phyloP scores from a whole-genome alignment of 2,797 vertebrate genomes.

The Liparis tanakae region DNA sequence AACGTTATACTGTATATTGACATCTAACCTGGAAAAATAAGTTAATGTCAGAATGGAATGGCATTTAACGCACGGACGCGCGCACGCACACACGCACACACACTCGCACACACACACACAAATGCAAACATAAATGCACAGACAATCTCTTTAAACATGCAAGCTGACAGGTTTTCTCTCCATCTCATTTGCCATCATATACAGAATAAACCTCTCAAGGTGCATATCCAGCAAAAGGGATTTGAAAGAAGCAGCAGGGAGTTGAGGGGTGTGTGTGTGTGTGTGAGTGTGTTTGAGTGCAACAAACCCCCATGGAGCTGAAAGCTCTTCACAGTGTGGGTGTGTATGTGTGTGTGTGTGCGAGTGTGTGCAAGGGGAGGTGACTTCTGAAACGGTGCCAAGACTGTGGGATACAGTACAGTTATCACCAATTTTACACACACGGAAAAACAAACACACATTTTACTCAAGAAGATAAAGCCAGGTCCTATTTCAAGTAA shows the following conservation, averaged over 20 bases:
- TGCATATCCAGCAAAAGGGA: conserved; percentile 53
- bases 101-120: no score
- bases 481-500: background rate
- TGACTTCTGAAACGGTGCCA: conserved; percentile 24
- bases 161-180: conserved; percentile 26
- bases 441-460: background rate
- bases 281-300: conserved; percentile 27
- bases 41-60: background rate
- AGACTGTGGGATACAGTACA: conserved; percentile 18
- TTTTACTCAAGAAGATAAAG: conserved; percentile 1
- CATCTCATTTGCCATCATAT: conserved; percentile 15
- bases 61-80: background rate
- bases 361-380: conserved; percentile 2
- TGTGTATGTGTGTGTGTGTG: conserved; percentile 2
- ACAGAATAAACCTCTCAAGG: conserved; percentile 45
- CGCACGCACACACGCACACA: no score
- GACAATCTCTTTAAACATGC: conserved; percentile 24
- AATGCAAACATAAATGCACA: background rate
- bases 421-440: conserved; percentile 21
- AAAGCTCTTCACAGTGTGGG: conserved; percentile 25
- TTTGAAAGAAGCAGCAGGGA: conserved; percentile 50
- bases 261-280: conserved; percentile 23
- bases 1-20: conserved; percentile 8
- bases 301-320: conserved; percentile 57
- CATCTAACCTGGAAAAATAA: conserved; percentile 13